These are phyloP conservation scores for Melanogrammus aeglefinus DNA, from an alignment of 2,797 vertebrate species.

Conservation along the genomic window DNA sequence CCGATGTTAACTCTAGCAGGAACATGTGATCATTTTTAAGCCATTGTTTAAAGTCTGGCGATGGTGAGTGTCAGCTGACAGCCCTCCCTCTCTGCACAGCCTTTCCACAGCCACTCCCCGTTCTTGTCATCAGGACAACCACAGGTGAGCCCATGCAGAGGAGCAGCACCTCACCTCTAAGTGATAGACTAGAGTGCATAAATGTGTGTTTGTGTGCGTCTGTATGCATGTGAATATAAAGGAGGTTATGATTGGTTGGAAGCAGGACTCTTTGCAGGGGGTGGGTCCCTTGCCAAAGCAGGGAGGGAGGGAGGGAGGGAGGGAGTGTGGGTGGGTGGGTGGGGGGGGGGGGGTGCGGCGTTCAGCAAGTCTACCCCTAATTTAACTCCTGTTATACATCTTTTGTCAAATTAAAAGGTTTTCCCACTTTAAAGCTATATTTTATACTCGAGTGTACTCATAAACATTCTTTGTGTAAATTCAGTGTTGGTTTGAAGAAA, in stretches of 20 bases:
- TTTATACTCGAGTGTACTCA: background rate
- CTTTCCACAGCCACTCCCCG: constrained; percentile 68
- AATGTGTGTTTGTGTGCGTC: constrained; percentile 45
- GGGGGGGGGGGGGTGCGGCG: constrained; percentile 30
- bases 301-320: background rate
- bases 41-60: constrained; percentile 40
- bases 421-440: background rate
- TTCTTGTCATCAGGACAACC: constrained; percentile 70
- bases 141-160: constrained; percentile 77
- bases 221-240: background rate
- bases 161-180: constrained; percentile 65
- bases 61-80: constrained; percentile 16
- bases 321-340: too few relatives aligned
- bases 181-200: constrained; percentile 69
- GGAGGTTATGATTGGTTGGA: background rate
- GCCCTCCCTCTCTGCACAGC: constrained; percentile 45
- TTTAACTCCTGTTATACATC: constrained; percentile 26
- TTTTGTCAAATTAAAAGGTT: constrained; percentile 27
- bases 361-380: constrained; percentile 45
- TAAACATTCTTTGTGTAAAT: background rate
- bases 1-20: constrained; percentile 38
- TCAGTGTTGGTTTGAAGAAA: background rate
- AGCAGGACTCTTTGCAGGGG: constrained; percentile 62
- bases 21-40: constrained; percentile 15
- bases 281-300: constrained; percentile 54